A percentile compares a stretch with the other conserved stretches of the same genome.
Evolutionary conservation across 2,797 vertebrate genomes (phyloP).

Genomic region (Valencia hispanica): DNA sequence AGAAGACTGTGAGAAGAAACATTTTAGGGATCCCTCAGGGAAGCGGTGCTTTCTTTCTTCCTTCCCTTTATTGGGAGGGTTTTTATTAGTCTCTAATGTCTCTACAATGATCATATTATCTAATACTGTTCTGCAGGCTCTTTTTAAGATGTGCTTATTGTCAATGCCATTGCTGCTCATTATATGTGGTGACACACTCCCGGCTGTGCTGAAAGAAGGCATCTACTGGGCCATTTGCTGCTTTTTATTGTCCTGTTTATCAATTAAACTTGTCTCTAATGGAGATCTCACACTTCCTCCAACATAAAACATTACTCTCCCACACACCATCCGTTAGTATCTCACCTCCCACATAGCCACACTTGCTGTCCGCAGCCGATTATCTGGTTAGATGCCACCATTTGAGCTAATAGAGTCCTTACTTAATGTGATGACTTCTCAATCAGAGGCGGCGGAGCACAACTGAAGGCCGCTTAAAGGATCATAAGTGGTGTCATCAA

Average conservation of each 20-base stretch:
- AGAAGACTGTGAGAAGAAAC: constrained; percentile 58
- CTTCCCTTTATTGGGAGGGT: constrained; percentile 42
- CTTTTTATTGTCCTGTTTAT: constrained; percentile 77
- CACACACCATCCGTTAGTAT: constrained; percentile 80
- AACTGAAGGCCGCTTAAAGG: constrained; percentile 56
- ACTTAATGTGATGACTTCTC: constrained; percentile 72
- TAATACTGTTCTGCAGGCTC: constrained; percentile 54
- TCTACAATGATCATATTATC: constrained; percentile 60
- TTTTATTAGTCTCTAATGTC: constrained; percentile 69
- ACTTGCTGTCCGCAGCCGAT: constrained; percentile 75
- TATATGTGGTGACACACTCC: constrained; percentile 50
- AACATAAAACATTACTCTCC: constrained; percentile 80
- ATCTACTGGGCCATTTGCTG: constrained; percentile 65
- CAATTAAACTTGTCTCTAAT: constrained; percentile 78
- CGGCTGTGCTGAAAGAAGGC: constrained; percentile 47
- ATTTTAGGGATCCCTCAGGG: constrained; percentile 70
- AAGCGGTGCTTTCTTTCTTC: constrained; percentile 39
- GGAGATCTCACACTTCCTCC: constrained; percentile 77
- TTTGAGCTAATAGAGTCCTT: constrained; percentile 73
- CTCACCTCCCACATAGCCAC: constrained; percentile 80
- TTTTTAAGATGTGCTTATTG: constrained; percentile 63
- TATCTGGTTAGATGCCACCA: constrained; percentile 74
- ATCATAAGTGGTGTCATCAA: constrained; percentile 63
- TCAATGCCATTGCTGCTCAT: constrained; percentile 40
- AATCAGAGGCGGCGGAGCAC: constrained; percentile 56